These are phyloP conservation scores for Sarcophaga caerulescens DNA, from an alignment of 2,888 invertebrate species.

Conservation along the genomic window DNA sequence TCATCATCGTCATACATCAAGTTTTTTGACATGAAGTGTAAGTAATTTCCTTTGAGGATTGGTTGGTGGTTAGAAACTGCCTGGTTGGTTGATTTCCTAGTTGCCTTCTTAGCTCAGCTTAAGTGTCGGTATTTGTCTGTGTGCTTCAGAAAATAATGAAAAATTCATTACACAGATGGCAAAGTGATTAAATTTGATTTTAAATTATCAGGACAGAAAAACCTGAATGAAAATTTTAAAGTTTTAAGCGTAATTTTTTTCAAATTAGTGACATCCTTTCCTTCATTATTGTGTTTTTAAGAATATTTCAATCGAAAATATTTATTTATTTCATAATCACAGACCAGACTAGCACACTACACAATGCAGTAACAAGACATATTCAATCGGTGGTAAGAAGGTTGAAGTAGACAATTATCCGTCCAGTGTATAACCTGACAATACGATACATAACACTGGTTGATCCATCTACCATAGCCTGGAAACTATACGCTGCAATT, in stretches of 20 bases:
- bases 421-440: no score
- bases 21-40: slow-evolving; percentile 52
- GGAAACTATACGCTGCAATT: no score
- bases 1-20: slow-evolving; percentile 52
- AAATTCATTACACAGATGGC: slow-evolving; percentile 20
- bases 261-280: background rate
- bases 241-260: background rate
- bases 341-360: no score
- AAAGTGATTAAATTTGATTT: slow-evolving; percentile 34
- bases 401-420: no score
- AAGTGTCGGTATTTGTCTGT: slow-evolving; percentile 5
- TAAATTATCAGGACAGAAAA: background rate
- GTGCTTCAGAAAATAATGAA: slow-evolving; percentile 14
- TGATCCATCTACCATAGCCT: no score
- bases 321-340: no score
- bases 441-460: no score
- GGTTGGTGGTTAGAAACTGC: background rate
- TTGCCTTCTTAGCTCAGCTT: slow-evolving; percentile 15
- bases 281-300: no score
- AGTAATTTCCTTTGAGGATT: slow-evolving; percentile 48
- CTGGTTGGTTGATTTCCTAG: background rate
- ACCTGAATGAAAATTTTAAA: background rate
- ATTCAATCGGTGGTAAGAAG: no score
- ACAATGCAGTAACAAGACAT: no score
- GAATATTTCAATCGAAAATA: no score